Conservation (phyloP, 2,797 vertebrate species). For the Tiaroga cobitis region DNA sequence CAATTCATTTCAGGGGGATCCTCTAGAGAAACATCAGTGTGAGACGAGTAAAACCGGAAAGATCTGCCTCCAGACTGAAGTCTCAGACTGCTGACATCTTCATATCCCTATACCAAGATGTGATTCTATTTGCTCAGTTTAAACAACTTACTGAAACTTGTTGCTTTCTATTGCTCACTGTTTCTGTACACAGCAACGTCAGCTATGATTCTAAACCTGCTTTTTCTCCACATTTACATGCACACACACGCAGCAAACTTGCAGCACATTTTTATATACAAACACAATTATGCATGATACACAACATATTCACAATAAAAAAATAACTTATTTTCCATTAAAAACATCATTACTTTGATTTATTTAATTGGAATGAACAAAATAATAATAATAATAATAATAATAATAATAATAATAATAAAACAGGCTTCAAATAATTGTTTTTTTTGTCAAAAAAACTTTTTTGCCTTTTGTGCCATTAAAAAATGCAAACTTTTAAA, state of each 20-base stretch:
- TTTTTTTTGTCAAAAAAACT: too few species aligned
- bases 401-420: too few species aligned
- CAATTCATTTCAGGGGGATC: neutral
- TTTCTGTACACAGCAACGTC: neutral
- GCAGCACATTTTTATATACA: neutral
- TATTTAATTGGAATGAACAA: neutral
- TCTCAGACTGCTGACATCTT: constrained; percentile 19
- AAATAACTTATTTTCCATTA: neutral
- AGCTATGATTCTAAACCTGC: neutral
- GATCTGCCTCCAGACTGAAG: constrained; percentile 27
- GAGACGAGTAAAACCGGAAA: constrained; percentile 9
- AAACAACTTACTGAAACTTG: neutral
- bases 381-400: too few species aligned
- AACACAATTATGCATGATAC: neutral
- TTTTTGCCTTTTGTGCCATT: neutral
- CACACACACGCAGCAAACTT: neutral
- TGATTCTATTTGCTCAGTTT: neutral
- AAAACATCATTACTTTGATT: too few species aligned
- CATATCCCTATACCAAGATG: neutral
- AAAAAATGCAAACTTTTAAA: neutral
- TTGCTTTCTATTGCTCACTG: neutral
- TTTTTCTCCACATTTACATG: neutral
- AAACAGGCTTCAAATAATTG: too few species aligned
- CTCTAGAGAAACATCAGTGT: constrained; percentile 24
- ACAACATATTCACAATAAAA: neutral